These are phyloP conservation scores for Cylas formicarius DNA, from an alignment of 1,140 invertebrate genomes.

Conservation along the genomic window DNA sequence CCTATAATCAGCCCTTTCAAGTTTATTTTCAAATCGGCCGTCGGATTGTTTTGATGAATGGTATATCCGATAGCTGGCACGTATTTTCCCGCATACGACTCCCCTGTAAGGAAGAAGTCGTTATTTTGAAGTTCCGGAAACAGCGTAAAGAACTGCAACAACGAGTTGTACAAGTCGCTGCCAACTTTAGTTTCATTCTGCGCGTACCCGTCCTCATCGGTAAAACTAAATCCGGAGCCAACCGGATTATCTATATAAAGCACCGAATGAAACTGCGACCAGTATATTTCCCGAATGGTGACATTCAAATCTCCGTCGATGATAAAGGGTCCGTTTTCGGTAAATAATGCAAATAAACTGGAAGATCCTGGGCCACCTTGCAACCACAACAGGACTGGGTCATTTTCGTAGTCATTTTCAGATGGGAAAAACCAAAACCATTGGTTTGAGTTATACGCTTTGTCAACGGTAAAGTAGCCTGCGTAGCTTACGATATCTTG, in stretches of 20 bases:
- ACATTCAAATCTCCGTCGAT: constrained; percentile 42
- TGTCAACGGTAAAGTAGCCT: constrained; percentile 65
- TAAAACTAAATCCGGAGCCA: constrained; percentile 71
- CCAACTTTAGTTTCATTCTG: constrained; percentile 59
- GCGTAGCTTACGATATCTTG: constrained; percentile 42
- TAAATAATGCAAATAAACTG: constrained; percentile 64
- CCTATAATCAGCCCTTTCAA: constrained; percentile 71
- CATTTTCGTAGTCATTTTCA: constrained; percentile 40
- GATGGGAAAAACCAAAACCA: constrained; percentile 77
- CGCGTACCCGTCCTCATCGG: constrained; percentile 53
- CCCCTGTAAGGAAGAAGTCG: constrained; percentile 68
- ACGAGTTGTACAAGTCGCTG: constrained; percentile 53
- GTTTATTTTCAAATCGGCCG: constrained; percentile 54
- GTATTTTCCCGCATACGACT: constrained; percentile 80
- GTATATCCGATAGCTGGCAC: constrained; percentile 66
- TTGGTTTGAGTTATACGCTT: constrained; percentile 54
- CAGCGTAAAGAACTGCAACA: constrained; percentile 62
- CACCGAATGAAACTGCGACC: constrained; percentile 64
- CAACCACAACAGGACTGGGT: constrained; percentile 65
- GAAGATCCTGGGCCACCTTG: constrained; percentile 66
- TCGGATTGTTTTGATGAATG: constrained; percentile 60
- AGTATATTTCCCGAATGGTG: constrained; percentile 53
- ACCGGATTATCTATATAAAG: constrained; percentile 82
- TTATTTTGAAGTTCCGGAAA: constrained; percentile 60
- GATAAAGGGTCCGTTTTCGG: constrained; percentile 56